Conservation (phyloP, 2,888 invertebrate species). For the Tanaodytes sp. region DNA sequence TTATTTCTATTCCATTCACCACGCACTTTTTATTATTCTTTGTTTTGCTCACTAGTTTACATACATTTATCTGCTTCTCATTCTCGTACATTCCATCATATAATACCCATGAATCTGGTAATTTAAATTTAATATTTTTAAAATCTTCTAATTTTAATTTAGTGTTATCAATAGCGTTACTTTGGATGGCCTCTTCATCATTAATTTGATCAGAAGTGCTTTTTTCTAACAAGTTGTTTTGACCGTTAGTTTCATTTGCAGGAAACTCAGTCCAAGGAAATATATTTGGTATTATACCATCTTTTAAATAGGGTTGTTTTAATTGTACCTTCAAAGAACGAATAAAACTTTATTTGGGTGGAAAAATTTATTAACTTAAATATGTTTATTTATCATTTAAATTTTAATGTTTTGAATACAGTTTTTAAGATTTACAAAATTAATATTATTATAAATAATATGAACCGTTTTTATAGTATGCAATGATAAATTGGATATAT, state of each 20-base stretch:
- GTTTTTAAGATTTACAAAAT: background rate
- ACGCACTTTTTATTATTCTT: background rate
- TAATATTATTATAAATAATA: background rate
- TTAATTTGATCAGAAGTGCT: background rate
- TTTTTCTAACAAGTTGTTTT: background rate
- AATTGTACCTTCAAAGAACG: background rate
- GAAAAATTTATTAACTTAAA: no score
- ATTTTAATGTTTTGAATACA: background rate
- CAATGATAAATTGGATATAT: no score
- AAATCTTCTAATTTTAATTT: background rate
- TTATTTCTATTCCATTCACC: constrained; percentile 1
- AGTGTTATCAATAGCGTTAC: background rate
- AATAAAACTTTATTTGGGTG: no score
- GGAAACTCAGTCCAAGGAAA: constrained; percentile 2
- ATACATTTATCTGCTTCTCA: background rate
- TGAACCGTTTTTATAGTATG: no score
- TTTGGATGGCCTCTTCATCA: background rate
- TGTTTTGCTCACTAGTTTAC: background rate
- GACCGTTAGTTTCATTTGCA: background rate
- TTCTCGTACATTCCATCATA: background rate
- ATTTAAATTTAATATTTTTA: background rate
- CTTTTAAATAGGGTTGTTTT: background rate
- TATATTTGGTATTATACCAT: background rate
- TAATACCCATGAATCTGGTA: background rate
- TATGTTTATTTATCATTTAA: no score